A percentile compares a stretch with the other conserved stretches of the same genome.
These are phyloP conservation scores for Nebria brevicollis DNA, from an alignment of 2,888 invertebrate species.

Conservation along the genomic window DNA sequence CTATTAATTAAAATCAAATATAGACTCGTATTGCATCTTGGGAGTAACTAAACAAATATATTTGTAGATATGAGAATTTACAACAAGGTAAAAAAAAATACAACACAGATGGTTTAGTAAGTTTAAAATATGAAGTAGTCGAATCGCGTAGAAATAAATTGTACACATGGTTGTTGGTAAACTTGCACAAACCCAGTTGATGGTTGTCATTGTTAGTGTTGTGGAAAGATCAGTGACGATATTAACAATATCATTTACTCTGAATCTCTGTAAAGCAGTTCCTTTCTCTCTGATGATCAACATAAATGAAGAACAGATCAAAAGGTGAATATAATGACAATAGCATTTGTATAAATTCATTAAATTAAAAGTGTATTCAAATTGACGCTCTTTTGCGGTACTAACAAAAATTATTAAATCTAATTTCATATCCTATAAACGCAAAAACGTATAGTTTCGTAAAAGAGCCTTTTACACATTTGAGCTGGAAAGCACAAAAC, in stretches of 20 bases:
- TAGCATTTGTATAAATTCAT: not conserved
- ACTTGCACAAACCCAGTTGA: slow-evolving; percentile 79
- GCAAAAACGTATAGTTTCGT: not conserved
- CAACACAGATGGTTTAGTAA: slow-evolving; percentile 87
- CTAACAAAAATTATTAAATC: not conserved
- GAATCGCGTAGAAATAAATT: slow-evolving; percentile 75
- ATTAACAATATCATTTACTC: not conserved
- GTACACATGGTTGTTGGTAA: slow-evolving; percentile 85
- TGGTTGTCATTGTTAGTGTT: slow-evolving; percentile 67
- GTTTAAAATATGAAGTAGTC: slow-evolving; percentile 80
- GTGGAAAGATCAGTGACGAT: slow-evolving; percentile 33
- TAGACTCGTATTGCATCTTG: not conserved
- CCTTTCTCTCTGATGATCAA: not conserved
- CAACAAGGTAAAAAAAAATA: slow-evolving; percentile 85
- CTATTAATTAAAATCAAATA: not conserved
- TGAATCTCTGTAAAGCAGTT: not conserved
- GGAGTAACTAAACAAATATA: slow-evolving; percentile 19
- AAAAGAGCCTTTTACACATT: not conserved
- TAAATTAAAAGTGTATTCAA: not conserved
- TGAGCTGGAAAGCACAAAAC: not conserved
- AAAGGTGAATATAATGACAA: not conserved
- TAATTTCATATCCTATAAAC: not conserved
- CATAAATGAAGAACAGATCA: not conserved
- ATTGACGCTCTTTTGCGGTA: not conserved
- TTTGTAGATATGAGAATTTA: slow-evolving; percentile 82